These are phyloP conservation scores for Anas platyrhynchos DNA, from an alignment of 2,113 vertebrate species.

Conservation along the genomic window DNA sequence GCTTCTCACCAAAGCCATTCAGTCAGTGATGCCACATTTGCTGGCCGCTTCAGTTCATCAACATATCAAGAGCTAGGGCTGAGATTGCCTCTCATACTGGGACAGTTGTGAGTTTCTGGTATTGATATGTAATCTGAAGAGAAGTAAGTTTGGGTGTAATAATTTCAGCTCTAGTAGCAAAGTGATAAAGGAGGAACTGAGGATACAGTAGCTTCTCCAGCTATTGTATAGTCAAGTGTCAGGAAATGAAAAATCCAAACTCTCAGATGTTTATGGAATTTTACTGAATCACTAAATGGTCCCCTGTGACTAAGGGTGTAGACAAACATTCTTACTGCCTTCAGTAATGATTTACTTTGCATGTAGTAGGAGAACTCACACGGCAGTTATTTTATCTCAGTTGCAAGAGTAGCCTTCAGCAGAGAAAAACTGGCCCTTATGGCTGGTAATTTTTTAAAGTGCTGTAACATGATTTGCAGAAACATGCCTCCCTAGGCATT, in stretches of 20 bases:
- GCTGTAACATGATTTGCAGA: background rate
- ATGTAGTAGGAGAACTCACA: background rate
- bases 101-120: background rate
- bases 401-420: background rate
- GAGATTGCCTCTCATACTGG: background rate
- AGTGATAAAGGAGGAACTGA: background rate
- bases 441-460: background rate
- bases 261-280: conserved; percentile 24
- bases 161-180: background rate
- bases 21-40: background rate
- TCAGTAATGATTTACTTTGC: conserved; percentile 15
- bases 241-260: conserved; percentile 43
- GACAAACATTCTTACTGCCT: conserved; percentile 32
- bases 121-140: background rate
- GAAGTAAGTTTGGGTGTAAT: background rate
- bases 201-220: background rate
- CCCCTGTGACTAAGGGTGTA: background rate
- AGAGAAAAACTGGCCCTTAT: background rate
- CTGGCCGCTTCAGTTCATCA: background rate
- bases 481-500: background rate
- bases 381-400: background rate
- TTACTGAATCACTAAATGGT: background rate
- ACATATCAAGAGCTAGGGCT: background rate
- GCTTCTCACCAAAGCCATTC: conserved; percentile 21
- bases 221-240: background rate